Conservation (phyloP, 2,113 vertebrate genomes). For the Seriola dumerili region DNA sequence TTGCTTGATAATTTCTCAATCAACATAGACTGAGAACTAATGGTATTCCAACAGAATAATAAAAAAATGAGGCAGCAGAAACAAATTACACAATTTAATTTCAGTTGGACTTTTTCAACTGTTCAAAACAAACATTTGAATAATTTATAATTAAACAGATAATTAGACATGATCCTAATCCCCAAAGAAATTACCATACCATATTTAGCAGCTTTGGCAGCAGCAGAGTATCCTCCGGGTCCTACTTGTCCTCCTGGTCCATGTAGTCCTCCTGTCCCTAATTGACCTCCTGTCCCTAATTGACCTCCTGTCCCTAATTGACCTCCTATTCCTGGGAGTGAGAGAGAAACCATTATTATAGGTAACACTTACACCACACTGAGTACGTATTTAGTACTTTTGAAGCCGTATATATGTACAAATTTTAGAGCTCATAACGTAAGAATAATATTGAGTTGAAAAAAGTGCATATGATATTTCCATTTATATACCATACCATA, state of each 20-base stretch:
- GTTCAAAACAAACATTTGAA: neutral
- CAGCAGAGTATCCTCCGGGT: constrained; percentile 37
- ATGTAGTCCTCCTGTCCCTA: neutral
- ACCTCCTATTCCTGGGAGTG: neutral
- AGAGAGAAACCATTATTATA: neutral
- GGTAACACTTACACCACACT: neutral
- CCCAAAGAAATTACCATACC: constrained; percentile 4
- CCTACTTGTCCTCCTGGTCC: constrained; percentile 13
- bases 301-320: neutral
- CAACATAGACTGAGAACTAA: neutral
- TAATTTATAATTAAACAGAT: too few relatives aligned
- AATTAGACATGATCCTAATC: too few relatives aligned
- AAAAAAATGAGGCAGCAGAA: neutral
- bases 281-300: neutral
- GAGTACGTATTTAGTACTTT: neutral
- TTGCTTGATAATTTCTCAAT: neutral
- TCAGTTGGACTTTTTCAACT: neutral
- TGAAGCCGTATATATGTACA: neutral
- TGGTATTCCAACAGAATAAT: too few relatives aligned
- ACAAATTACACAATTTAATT: neutral
- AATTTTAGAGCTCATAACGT: too few relatives aligned
- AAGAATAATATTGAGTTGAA: too few relatives aligned
- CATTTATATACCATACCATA: too few relatives aligned
- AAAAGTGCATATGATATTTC: too few relatives aligned
- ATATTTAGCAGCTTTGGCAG: constrained; percentile 64